phyloP scores from a whole-genome alignment of 2,113 vertebrate species.

The Dicerorhinus sumatrensis region DNA sequence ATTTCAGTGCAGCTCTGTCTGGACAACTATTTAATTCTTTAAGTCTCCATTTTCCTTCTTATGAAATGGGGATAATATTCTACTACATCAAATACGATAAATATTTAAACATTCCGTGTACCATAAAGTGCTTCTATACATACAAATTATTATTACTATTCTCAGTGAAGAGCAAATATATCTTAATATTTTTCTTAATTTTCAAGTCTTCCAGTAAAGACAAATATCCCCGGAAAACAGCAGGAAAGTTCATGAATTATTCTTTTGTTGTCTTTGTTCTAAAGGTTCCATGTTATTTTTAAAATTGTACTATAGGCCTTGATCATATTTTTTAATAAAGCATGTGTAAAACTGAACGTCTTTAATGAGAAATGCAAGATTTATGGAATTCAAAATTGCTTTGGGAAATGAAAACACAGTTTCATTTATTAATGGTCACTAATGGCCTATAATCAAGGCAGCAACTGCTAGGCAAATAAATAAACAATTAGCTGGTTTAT shows the following conservation, averaged over 20 bases:
- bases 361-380: slow-evolving; percentile 64
- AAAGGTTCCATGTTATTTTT: background rate
- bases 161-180: background rate
- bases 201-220: background rate
- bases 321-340: slow-evolving; percentile 22
- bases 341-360: background rate
- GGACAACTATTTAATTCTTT: background rate
- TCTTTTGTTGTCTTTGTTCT: background rate
- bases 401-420: slow-evolving; percentile 60
- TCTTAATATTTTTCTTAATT: slow-evolving; percentile 19
- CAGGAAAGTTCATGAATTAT: slow-evolving; percentile 36
- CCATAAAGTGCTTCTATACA: background rate
- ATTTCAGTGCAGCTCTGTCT: background rate
- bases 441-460: slow-evolving; percentile 52
- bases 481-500: slow-evolving; percentile 70
- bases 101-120: background rate
- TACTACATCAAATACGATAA: background rate
- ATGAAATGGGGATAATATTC: background rate
- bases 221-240: slow-evolving; percentile 4
- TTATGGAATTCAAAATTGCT: slow-evolving; percentile 59
- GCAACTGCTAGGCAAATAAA: slow-evolving; percentile 60
- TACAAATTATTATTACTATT: background rate
- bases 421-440: slow-evolving; percentile 67
- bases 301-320: background rate
- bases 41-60: background rate